A percentile compares a stretch with the other conserved stretches of the same genome.
Conservation (phyloP, 2,797 vertebrate species). For the Pterois miles region DNA sequence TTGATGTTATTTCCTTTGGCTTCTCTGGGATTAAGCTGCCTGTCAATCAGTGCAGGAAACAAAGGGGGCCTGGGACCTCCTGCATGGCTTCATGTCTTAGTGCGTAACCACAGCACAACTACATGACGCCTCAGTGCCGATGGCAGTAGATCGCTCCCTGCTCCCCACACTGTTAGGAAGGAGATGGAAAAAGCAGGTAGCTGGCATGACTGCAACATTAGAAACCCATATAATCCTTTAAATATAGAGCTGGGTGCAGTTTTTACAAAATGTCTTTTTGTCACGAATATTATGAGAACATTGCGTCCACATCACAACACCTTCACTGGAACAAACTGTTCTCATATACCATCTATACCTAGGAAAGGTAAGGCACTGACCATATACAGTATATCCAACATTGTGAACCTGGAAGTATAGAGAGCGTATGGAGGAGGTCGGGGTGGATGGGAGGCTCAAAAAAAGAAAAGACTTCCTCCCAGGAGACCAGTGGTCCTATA, state of each 20-base stretch:
- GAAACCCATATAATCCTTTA: slow-evolving; percentile 47
- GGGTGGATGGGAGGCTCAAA: too few species aligned
- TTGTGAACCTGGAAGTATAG: too few species aligned
- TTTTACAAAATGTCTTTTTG: slow-evolving; percentile 16
- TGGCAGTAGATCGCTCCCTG: slow-evolving; percentile 21
- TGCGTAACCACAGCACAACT: slow-evolving; percentile 43
- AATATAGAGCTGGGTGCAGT: slow-evolving; percentile 13
- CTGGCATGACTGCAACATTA: slow-evolving; percentile 20
- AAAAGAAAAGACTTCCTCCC: too few species aligned
- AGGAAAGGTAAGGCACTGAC: too few species aligned
- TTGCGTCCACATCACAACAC: background rate
- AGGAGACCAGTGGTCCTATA: too few species aligned
- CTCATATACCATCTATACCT: too few species aligned
- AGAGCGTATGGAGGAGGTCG: too few species aligned
- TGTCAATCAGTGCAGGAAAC: slow-evolving; percentile 70
- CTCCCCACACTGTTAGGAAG: slow-evolving; percentile 7
- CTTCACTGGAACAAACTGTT: background rate
- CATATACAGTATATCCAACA: too few species aligned
- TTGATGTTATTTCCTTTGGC: slow-evolving; percentile 77
- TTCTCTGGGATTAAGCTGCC: slow-evolving; percentile 68
- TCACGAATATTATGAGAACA: slow-evolving; percentile 11
- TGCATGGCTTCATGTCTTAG: slow-evolving; percentile 55
- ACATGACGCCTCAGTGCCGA: slow-evolving; percentile 18
- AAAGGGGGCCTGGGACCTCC: slow-evolving; percentile 66
- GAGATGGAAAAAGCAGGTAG: slow-evolving; percentile 11